Base-by-base conservation (phyloP, 2,888 invertebrate genomes). In the Acleris sparsana region DNA sequence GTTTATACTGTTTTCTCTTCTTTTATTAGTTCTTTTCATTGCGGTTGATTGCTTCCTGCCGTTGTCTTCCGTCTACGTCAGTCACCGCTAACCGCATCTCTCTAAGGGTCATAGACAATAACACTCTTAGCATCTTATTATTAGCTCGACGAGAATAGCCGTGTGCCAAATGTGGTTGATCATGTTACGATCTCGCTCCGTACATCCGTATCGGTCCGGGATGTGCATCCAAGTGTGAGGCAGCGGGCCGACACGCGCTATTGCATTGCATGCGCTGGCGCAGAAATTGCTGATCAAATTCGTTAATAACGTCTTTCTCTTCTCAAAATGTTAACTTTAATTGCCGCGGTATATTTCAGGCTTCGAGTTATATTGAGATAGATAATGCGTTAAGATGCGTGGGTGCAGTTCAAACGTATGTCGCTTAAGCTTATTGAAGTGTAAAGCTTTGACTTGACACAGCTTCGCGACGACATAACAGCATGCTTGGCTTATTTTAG, bases 201-300 rank as follows among this genome's bases (percentile, higher is more conserved):
- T 57, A 62, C 66, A 57, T 66, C 61, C 66, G 66, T 66, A 57
- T 66, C 43, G 53, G 48, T 17, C 48, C 39, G 61, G 66, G 66
- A 66, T 60, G 55, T 49, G 82, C 86, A 87, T 68, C 84, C 80
- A 77, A 85, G 82, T 88, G 83, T 84, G 78, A 77, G 69, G 76
- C 77, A 82, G 81, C 86, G 86, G 83, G 83, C 78, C 79, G 87
- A 78, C 79, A 76, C 86, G 85, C 87, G 71, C 84, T 86, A 88
- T 86, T 85, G 88, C 85, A 88, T 86, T 85, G 88, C 85, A 68
- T 79, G 71, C 71, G 69, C 74, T 78, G 73, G 75, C 73, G 71
- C 78, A 73, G 76, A 77, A 75, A 77, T 75, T 69, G 70, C 68
- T 44, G 63, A 70, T 75, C 70, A 69, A 74, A 79, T 79, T 77